Evolutionary conservation across 2,888 invertebrate species (phyloP), one percentile per base, ranked within the genome.

Genomic region (Hypomecis punctinalis): DNA sequence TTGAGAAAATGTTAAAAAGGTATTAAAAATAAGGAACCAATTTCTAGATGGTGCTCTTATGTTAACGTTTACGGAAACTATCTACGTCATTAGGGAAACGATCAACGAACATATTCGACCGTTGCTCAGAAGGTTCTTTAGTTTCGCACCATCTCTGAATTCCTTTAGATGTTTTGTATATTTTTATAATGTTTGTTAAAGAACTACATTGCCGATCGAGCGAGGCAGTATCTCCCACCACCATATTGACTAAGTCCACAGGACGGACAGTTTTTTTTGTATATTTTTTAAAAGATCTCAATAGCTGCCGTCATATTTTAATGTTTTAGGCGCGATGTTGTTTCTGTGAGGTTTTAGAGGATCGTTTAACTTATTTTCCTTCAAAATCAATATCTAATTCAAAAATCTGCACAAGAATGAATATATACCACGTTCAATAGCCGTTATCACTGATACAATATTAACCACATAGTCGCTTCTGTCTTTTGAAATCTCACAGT

Each of bases 191-290:
- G 76, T 76, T 80, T 74, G 69, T 82, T 82, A 88, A 84, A 85
- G 85, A 88, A 92, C 76, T 89, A 87, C 80, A 82, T 71, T 89
- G 91, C 90, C 91, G 84, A 75, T 63, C 76, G 86, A 70, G 84
- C 80, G 90, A 85, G 91, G 91, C 92, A 89, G 86, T 79, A 77
- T 81, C 85, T 85, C 91, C 92, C 92, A 92, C 92, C 91, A 88
- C 78, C 74, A 70, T 70, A 74, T 78, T 83, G 85, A 88, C 83
- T 89, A 87, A 84, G 87, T 88, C 83, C 82, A 76, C 63, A 66
- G 73, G 63, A 76, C 75, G 89, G 86, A 84, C 83, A 83, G 80
- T 84, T 79, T 79, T 77, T 23, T 79, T 81, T 83, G 81, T 86
- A 82, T 86, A 87, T 82, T 85, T 85, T 83, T 78, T 73, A 81